Percentiles rank a stretch among this genome's conserved stretches.
These are phyloP conservation scores for Echiichthys vipera DNA, from an alignment of 2,797 vertebrate species.

Conservation along the genomic window DNA sequence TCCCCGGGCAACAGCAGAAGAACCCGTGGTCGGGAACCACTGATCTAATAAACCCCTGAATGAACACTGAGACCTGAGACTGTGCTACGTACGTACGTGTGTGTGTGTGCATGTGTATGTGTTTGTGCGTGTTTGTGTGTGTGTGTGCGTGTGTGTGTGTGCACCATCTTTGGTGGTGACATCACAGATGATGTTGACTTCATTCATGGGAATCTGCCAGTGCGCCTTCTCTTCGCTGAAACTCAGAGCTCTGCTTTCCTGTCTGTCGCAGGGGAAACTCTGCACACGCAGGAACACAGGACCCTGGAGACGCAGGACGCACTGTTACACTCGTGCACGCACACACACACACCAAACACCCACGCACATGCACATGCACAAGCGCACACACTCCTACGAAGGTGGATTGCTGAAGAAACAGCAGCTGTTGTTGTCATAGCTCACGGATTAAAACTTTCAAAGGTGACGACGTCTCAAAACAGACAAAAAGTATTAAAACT, in stretches of 20 bases:
- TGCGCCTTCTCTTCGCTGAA: constrained; percentile 93
- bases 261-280: constrained; percentile 86
- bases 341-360: not conserved
- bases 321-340: not conserved
- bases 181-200: constrained; percentile 94
- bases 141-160: constrained; percentile 4
- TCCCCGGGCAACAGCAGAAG: too few relatives aligned
- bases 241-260: constrained; percentile 90
- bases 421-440: too few relatives aligned
- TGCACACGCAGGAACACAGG: constrained; percentile 91
- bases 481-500: too few relatives aligned
- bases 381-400: not conserved
- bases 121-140: not conserved
- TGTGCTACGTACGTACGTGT: not conserved
- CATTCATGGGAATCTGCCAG: constrained; percentile 93
- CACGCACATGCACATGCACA: not conserved
- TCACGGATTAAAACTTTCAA: too few relatives aligned
- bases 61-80: not conserved
- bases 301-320: constrained; percentile 83
- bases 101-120: not conserved
- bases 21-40: too few relatives aligned
- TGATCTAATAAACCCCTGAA: not conserved
- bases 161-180: constrained; percentile 89
- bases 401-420: too few relatives aligned
- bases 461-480: too few relatives aligned